Base-by-base conservation (phyloP, 2,797 vertebrate species). In the Cephalopachus bancanus region DNA sequence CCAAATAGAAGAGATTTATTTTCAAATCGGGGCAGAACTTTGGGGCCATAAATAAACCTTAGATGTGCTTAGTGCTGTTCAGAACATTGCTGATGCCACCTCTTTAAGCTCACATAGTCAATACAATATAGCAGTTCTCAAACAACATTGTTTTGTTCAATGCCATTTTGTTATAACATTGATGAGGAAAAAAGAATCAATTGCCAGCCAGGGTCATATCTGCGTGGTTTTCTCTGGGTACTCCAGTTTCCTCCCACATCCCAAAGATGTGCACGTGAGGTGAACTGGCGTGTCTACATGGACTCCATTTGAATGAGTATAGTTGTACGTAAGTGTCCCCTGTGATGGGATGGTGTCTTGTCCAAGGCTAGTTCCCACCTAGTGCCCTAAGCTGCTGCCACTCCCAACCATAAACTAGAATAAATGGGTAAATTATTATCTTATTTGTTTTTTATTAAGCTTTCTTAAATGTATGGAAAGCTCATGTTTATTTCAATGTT, bases 11-110 rank as follows among this genome's bases (percentile, higher is more conserved):
- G 60, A 87, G 49, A 91, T 87, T 89, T 87, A 86, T 95, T 93
- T 97, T 89, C 67, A 95, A 96, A 89, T n/a, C 24, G 26, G 69
- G 53, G 26, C 55, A 64, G 75, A 92, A 76, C 90, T 93, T 71
- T 83, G 3, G 55, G 10, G n/a, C 37, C 44, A 74, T 76, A 95
- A 84, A 69, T n/a, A 88, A 81, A 74, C 15, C 9, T 96, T 76
- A 81, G 57, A 83, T 51, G 20, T 93, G 17, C 53, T 79, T 22
- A 57, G 20, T 91, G 55, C 26, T n/a, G 64, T 59, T 91, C 8
- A 93, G 74, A 85, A 91, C 60, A 74, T 28, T 83, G 44, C 10
- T 91, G 14, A 22, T 78, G 33, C 24, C 64, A 62, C 16, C n/a
- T 75, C 60, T 93, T 75, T 37, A 10, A 93, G 81, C 16, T 89